phyloP scores from a whole-genome alignment of 2,888 invertebrate species.

The Sinodicranocentrus sp. region DNA sequence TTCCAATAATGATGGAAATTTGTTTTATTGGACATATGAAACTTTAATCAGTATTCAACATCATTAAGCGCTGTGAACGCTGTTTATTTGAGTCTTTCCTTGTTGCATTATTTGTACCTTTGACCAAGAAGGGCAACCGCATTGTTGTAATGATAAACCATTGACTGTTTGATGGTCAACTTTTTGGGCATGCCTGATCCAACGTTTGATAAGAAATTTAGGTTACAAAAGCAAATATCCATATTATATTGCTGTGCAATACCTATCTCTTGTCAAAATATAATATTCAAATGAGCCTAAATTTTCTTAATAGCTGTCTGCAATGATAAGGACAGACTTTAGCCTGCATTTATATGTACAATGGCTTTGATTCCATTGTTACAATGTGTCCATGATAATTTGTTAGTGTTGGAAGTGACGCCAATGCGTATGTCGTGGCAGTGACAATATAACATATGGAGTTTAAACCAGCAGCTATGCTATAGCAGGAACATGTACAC shows the following conservation, averaged over 20 bases:
- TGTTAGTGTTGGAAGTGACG: slow-evolving; percentile 29
- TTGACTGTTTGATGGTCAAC: slow-evolving; percentile 43
- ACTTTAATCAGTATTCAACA: too few relatives aligned
- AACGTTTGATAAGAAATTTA: slow-evolving; percentile 56
- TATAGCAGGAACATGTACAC: too few relatives aligned
- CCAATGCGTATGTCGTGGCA: slow-evolving; percentile 26
- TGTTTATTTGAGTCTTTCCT: too few relatives aligned
- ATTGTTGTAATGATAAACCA: slow-evolving; percentile 54
- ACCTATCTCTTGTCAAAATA: slow-evolving; percentile 48
- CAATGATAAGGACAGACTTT: slow-evolving; percentile 40
- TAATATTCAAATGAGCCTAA: slow-evolving; percentile 53
- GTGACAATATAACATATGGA: background rate
- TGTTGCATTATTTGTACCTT: background rate
- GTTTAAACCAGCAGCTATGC: background rate
- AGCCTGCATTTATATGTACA: slow-evolving; percentile 37
- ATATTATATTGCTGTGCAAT: slow-evolving; percentile 9
- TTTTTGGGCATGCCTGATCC: slow-evolving; percentile 59
- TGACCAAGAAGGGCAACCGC: slow-evolving; percentile 54
- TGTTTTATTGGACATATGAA: too few relatives aligned
- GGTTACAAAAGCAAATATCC: slow-evolving; percentile 34
- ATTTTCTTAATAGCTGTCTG: slow-evolving; percentile 52
- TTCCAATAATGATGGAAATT: slow-evolving; percentile 14
- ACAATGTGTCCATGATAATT: slow-evolving; percentile 35
- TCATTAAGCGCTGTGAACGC: background rate
- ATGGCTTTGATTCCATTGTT: slow-evolving; percentile 51